Evolutionary conservation across 2,113 vertebrate species (phyloP).

Genomic region (Ia io): DNA sequence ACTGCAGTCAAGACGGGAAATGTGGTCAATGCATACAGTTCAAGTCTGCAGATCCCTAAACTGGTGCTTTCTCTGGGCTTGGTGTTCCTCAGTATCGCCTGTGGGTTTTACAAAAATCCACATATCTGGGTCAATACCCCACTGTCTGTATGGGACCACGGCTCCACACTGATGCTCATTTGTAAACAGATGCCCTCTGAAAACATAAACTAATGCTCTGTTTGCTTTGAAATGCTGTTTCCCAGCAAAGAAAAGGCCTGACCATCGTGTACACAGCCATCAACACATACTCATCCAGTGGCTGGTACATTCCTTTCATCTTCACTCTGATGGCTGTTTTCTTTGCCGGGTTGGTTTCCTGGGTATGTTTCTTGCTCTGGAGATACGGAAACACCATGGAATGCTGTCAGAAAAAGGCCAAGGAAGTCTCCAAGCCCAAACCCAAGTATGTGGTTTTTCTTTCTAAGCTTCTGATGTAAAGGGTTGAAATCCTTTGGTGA

Average conservation of each 20-base stretch:
- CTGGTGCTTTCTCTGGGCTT: not conserved
- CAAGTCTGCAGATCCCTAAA: not conserved
- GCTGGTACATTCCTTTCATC: constrained; percentile 65
- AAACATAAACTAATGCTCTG: not conserved
- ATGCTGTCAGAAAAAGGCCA: constrained; percentile 17
- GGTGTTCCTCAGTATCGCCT: not conserved
- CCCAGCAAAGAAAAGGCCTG: constrained; percentile 64
- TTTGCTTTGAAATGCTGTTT: constrained; percentile 54
- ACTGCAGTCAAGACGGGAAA: not conserved
- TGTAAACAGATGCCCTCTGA: not conserved
- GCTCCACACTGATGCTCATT: not conserved
- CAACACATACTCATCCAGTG: constrained; percentile 56
- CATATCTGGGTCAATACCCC: not conserved
- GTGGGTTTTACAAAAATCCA: not conserved
- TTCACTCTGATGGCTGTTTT: constrained; percentile 66
- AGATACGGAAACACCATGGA: constrained; percentile 22
- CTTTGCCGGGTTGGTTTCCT: constrained; percentile 33
- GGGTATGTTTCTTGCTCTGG: constrained; percentile 61
- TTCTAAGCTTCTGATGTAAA: not conserved
- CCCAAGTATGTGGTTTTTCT: constrained; percentile 37
- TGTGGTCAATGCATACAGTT: not conserved
- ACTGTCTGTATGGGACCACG: not conserved
- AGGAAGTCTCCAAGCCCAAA: not conserved
- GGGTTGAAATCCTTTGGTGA: not conserved
- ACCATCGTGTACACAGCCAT: constrained; percentile 60